These are phyloP conservation scores for Lasaia peninsularis DNA, from an alignment of 1,140 invertebrate species.

Conservation along the genomic window DNA sequence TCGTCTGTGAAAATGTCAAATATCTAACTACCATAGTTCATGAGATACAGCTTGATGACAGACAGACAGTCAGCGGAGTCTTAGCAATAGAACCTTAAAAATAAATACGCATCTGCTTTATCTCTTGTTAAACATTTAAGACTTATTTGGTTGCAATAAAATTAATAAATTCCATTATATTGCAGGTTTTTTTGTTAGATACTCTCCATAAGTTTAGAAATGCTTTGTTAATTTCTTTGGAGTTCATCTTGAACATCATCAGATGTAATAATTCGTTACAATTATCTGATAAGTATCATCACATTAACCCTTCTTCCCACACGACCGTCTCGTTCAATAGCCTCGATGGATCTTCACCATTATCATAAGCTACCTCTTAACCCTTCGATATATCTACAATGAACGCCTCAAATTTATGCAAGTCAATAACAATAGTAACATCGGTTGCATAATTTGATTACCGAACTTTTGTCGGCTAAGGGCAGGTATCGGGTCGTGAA, in stretches of 20 bases:
- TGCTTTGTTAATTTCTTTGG: background rate
- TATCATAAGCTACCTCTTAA: conserved; percentile 48
- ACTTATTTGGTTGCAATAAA: no score
- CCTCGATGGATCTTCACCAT: conserved; percentile 54
- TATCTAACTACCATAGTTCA: no score
- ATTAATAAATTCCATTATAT: no score
- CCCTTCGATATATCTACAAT: conserved; percentile 61
- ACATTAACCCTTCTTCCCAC: conserved; percentile 69
- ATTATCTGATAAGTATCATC: conserved; percentile 74
- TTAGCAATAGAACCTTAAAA: no score
- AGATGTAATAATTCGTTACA: conserved; percentile 68
- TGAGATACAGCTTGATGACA: no score
- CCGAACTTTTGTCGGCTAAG: conserved; percentile 60
- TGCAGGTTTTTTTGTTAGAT: no score
- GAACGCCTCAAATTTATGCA: conserved; percentile 68
- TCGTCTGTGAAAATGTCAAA: no score
- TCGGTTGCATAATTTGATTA: conserved; percentile 76
- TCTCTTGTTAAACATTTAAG: no score
- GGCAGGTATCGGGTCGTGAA: conserved; percentile 73
- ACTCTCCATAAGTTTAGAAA: background rate
- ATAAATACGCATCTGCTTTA: no score
- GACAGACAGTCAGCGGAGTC: no score
- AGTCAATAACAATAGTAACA: conserved; percentile 60
- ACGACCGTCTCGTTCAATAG: conserved; percentile 54
- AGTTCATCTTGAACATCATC: conserved; percentile 26